Percentiles rank a stretch among this genome's conserved stretches.
Conservation (phyloP, 2,888 invertebrate genomes). For the Polydesmus complanatus region DNA sequence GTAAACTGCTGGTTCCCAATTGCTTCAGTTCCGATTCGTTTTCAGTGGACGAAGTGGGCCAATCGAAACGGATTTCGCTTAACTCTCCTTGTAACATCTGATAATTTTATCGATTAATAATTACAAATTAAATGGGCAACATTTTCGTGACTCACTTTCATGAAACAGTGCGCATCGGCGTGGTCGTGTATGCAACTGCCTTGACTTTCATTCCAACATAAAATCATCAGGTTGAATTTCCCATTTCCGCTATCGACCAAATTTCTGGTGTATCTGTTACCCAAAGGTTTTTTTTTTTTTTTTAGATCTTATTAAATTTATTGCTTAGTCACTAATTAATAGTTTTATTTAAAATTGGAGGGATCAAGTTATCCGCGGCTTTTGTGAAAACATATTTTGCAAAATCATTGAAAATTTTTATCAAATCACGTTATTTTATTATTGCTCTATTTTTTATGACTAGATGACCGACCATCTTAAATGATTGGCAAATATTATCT, state of each 20-base stretch:
- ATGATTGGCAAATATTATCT: too few species aligned
- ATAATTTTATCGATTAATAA: neutral
- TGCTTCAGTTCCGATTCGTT: conserved; percentile 43
- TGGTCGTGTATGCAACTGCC: conserved; percentile 94
- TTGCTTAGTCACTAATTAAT: too few species aligned
- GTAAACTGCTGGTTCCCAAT: conserved; percentile 48
- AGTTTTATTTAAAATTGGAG: too few species aligned
- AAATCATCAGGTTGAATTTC: conserved; percentile 87
- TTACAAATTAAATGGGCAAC: neutral
- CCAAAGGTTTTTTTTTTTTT: too few species aligned
- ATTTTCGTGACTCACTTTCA: too few species aligned
- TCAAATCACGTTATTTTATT: too few species aligned
- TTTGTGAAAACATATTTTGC: too few species aligned
- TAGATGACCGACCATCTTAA: too few species aligned
- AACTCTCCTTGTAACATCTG: conserved; percentile 29
- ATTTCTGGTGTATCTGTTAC: conserved; percentile 79
- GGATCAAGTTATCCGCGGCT: too few species aligned
- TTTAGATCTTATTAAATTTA: too few species aligned
- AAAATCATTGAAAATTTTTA: too few species aligned
- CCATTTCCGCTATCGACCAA: conserved; percentile 92
- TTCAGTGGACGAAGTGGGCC: conserved; percentile 33
- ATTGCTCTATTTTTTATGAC: too few species aligned
- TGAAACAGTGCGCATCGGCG: conserved; percentile 89
- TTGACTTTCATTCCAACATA: conserved; percentile 97
- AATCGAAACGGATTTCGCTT: conserved; percentile 38